A percentile compares a stretch with the other conserved stretches of the same genome.
phyloP scores from a whole-genome alignment of 53 echinoderm and acorn worm species.

The Actinopyga echinites region DNA sequence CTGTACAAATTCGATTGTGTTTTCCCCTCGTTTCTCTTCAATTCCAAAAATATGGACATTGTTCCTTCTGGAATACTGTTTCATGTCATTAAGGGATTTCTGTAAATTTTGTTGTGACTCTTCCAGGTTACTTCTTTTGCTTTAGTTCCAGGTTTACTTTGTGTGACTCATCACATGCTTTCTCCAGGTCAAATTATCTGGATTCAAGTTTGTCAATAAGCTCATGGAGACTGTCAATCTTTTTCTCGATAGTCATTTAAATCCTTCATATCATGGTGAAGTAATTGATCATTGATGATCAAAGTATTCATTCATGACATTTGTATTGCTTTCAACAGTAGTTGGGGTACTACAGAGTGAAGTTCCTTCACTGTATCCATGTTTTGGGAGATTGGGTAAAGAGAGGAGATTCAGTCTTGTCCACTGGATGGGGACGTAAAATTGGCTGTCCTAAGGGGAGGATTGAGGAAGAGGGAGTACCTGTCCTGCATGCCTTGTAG shows the following conservation, averaged over 20 bases:
- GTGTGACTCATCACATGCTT: neutral
- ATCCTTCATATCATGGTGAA: neutral
- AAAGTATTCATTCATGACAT: no score
- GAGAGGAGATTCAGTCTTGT: no score
- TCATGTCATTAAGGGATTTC: neutral
- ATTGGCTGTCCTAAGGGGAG: no score
- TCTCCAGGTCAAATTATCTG: neutral
- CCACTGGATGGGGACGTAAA: no score
- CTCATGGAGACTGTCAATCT: neutral
- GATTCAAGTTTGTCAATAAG: neutral
- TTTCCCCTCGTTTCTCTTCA: neutral
- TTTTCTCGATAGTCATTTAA: neutral
- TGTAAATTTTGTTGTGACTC: neutral
- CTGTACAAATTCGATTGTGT: neutral
- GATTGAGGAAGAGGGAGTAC: no score
- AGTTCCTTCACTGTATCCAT: no score
- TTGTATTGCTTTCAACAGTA: no score
- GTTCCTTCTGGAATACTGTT: slow-evolving; percentile 23
- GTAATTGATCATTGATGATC: no score
- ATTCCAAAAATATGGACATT: slow-evolving; percentile 21
- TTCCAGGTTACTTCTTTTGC: neutral
- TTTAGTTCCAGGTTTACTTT: neutral
- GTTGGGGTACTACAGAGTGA: no score
- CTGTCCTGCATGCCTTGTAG: no score
- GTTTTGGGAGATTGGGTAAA: no score